A percentile compares a stretch with the other conserved stretches of the same genome.
These are phyloP conservation scores for Brachypalpus laphriformis DNA, from an alignment of 2,888 invertebrate genomes.

Conservation along the genomic window DNA sequence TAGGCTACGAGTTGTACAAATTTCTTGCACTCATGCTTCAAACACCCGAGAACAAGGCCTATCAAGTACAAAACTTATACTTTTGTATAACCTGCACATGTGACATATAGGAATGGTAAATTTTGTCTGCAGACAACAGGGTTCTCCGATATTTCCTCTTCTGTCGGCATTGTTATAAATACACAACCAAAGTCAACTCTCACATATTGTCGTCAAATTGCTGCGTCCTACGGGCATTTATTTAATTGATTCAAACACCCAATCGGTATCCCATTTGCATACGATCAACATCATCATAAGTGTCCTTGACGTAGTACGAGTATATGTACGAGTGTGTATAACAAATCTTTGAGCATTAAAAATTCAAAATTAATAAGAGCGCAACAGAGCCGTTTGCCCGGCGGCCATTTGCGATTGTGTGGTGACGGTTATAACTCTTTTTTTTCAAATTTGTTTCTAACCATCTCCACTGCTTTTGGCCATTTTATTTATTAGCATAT, in stretches of 20 bases:
- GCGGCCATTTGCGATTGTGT: slow-evolving; percentile 45
- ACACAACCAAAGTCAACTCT: background rate
- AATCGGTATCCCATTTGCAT: slow-evolving; percentile 8
- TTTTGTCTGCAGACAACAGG: too few species aligned
- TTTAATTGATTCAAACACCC: slow-evolving; percentile 33
- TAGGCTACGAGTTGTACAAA: too few species aligned
- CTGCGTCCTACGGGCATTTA: background rate
- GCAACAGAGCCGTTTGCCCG: slow-evolving; percentile 26
- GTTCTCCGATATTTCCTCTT: too few species aligned
- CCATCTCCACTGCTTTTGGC: slow-evolving; percentile 28
- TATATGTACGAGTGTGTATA: background rate
- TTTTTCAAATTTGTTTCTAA: slow-evolving; percentile 16
- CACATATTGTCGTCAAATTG: background rate
- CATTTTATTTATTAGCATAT: slow-evolving; percentile 73
- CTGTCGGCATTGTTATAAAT: background rate
- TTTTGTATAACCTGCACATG: too few species aligned
- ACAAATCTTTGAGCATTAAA: slow-evolving; percentile 44
- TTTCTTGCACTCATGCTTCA: too few species aligned
- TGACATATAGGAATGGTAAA: too few species aligned
- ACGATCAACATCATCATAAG: background rate
- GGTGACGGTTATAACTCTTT: slow-evolving; percentile 48
- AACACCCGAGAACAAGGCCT: too few species aligned
- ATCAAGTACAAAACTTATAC: too few species aligned
- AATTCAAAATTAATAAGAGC: slow-evolving; percentile 66
- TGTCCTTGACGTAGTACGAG: background rate